A percentile compares a stretch with the other conserved stretches of the same genome.
Conservation (phyloP, 1,140 invertebrate genomes). For the Drosophila sp. region DNA sequence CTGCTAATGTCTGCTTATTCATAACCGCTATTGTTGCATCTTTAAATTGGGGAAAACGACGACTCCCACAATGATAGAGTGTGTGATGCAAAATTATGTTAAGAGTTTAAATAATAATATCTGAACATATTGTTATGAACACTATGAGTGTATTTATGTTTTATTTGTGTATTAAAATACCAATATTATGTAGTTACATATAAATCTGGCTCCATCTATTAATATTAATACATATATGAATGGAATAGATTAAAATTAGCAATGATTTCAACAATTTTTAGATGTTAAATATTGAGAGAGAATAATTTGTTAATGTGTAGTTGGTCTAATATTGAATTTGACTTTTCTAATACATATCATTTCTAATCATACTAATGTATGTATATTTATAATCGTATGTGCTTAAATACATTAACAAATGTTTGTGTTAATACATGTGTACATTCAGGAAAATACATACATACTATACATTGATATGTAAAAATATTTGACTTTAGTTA, state of each 20-base stretch:
- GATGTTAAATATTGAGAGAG: neutral
- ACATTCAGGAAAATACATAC: conserved; percentile 7
- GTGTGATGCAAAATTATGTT: conserved; percentile 13
- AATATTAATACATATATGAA: no score
- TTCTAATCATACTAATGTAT: neutral
- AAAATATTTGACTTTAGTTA: conserved; percentile 1
- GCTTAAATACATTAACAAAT: conserved; percentile 8
- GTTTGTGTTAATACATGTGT: neutral
- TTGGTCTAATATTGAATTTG: neutral
- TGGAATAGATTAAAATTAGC: no score
- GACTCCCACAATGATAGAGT: neutral
- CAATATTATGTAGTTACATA: no score
- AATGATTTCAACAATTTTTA: no score
- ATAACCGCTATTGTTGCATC: conserved; percentile 58
- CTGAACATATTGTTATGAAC: no score
- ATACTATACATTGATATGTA: conserved; percentile 4
- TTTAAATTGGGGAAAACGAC: conserved; percentile 42
- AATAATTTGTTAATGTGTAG: neutral
- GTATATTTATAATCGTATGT: conserved; percentile 1
- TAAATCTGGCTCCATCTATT: no score
- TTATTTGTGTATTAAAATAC: no score
- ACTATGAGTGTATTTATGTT: no score
- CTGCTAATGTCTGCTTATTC: conserved; percentile 56
- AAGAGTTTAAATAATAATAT: neutral
- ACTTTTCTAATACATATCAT: neutral